These are phyloP conservation scores for Callyntrura sp. DNA, from an alignment of 2,888 invertebrate genomes.

Conservation along the genomic window DNA sequence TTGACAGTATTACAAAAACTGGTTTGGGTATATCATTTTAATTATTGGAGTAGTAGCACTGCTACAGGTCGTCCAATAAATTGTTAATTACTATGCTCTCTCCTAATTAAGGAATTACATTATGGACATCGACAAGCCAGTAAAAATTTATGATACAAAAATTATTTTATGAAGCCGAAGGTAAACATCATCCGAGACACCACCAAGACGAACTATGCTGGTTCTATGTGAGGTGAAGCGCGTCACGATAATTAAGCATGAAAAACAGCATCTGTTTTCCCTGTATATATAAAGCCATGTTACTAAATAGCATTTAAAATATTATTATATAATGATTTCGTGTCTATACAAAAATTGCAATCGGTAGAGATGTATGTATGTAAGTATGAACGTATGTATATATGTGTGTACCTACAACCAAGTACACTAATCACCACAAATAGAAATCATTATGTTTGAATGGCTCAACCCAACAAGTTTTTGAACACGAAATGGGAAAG, in stretches of 20 bases:
- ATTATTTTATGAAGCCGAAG: constrained; percentile 22
- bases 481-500: constrained; percentile 22
- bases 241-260: constrained; percentile 26
- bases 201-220: background rate
- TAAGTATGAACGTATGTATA: background rate
- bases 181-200: background rate
- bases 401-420: background rate
- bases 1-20: background rate
- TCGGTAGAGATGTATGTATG: background rate
- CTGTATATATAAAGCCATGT: background rate
- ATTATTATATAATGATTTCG: background rate
- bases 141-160: constrained; percentile 26
- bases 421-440: constrained; percentile 11
- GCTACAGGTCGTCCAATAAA: background rate
- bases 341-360: background rate
- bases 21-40: background rate
- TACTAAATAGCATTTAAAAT: background rate
- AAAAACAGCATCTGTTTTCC: constrained; percentile 35
- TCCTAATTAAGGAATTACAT: constrained; percentile 23
- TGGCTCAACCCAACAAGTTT: constrained; percentile 19
- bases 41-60: background rate
- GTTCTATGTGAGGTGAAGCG: background rate
- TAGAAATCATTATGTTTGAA: constrained; percentile 12
- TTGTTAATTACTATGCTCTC: constrained; percentile 15
- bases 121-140: constrained; percentile 11